These are phyloP conservation scores for Athene cunicularia DNA, from an alignment of 2,113 vertebrate species.

Conservation along the genomic window DNA sequence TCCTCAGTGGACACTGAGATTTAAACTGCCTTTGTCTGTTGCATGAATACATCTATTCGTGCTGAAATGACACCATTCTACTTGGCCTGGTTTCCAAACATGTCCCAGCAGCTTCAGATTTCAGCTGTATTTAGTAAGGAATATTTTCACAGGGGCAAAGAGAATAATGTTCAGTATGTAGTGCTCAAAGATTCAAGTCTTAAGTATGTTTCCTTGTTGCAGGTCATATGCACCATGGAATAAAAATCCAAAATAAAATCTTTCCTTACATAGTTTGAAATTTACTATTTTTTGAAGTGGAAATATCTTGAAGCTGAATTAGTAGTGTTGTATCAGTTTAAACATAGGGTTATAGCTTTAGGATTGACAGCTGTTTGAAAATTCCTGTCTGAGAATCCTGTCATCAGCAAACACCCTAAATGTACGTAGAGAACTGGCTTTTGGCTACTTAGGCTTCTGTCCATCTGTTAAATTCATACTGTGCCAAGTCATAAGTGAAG, in stretches of 20 bases:
- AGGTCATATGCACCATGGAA: neutral
- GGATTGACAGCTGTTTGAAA: constrained; percentile 54
- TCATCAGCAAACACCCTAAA: constrained; percentile 9
- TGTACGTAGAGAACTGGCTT: constrained; percentile 1
- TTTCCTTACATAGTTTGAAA: neutral
- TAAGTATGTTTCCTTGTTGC: neutral
- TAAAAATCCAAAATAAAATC: neutral
- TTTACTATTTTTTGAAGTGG: neutral
- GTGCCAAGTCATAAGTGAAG: constrained; percentile 49
- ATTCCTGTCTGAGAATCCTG: constrained; percentile 18
- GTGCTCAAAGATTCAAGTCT: neutral
- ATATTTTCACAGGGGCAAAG: neutral
- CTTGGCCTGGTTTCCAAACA: neutral
- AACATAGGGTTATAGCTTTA: neutral
- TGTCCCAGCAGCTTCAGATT: neutral
- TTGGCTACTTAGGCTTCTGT: constrained; percentile 9
- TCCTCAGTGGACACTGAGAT: neutral
- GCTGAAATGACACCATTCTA: neutral
- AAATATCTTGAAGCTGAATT: neutral
- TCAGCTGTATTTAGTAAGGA: neutral
- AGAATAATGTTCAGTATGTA: neutral
- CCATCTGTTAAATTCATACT: constrained; percentile 56
- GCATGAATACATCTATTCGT: neutral
- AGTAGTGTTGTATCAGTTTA: neutral
- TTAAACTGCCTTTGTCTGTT: constrained; percentile 23